phyloP scores from a whole-genome alignment of 2,888 invertebrate species.

The Galerucella nymphaeae region DNA sequence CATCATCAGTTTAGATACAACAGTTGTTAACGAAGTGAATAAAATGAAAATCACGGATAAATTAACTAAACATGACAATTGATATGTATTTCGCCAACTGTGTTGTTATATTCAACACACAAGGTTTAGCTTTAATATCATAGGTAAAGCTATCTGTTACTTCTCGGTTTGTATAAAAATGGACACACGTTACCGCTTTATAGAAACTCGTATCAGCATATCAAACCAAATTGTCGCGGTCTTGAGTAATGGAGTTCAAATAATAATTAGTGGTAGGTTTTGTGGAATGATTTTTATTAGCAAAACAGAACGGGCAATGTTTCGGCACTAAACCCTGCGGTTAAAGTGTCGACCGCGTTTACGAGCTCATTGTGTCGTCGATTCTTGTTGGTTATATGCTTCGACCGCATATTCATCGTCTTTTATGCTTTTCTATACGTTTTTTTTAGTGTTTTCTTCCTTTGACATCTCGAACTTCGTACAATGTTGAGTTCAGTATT shows the following conservation, averaged over 20 bases:
- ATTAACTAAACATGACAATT: too few relatives aligned
- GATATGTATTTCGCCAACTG: too few relatives aligned
- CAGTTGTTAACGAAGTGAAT: too few relatives aligned
- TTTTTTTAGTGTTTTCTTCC: conserved; percentile 28
- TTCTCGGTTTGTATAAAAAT: not conserved
- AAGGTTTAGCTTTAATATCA: too few relatives aligned
- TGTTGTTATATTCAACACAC: too few relatives aligned
- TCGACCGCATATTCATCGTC: conserved; percentile 33
- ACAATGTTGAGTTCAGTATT: conserved; percentile 8
- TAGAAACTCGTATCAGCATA: conserved; percentile 11
- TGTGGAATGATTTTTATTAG: conserved; percentile 52
- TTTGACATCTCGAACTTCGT: conserved; percentile 25
- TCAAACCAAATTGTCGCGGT: conserved; percentile 33
- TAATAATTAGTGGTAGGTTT: conserved; percentile 53
- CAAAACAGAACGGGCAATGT: conserved; percentile 40
- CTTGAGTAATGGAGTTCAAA: conserved; percentile 43
- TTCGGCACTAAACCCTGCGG: conserved; percentile 49
- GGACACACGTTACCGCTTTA: not conserved
- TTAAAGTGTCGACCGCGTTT: conserved; percentile 42
- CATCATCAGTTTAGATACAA: too few relatives aligned
- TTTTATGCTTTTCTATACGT: conserved; percentile 37
- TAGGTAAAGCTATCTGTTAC: too few relatives aligned
- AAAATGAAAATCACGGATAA: too few relatives aligned
- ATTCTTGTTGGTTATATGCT: conserved; percentile 41
- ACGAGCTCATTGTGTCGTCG: conserved; percentile 38